Conservation (phyloP, 1,140 invertebrate genomes). For the Panulirus ornatus region DNA sequence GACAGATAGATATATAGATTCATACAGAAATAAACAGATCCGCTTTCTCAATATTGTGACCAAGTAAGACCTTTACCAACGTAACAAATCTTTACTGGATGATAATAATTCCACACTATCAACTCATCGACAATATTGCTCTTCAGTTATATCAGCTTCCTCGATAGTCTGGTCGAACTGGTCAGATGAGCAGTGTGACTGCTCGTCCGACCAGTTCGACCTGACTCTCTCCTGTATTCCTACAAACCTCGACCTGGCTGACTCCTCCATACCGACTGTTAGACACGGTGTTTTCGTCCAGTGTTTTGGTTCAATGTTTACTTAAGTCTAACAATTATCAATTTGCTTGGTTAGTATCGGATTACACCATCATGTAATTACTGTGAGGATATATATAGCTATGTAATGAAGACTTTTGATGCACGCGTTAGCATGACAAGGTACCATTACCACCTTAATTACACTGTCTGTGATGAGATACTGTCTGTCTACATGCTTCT, state of each 20-base stretch:
- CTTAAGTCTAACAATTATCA: constrained; percentile 1
- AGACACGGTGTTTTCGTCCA: background rate
- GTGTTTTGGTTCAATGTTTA: background rate
- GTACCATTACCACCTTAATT: background rate
- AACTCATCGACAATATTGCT: too few species aligned
- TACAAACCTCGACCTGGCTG: background rate
- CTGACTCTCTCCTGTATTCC: background rate
- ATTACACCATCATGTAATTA: background rate
- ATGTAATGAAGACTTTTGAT: background rate
- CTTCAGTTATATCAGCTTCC: too few species aligned
- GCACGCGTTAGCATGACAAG: background rate
- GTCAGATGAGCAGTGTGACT: too few species aligned
- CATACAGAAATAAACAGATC: too few species aligned
- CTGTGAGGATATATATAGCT: background rate
- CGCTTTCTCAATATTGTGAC: too few species aligned
- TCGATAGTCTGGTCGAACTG: too few species aligned
- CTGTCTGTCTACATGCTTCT: too few species aligned
- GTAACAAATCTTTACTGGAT: too few species aligned
- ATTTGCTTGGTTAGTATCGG: background rate
- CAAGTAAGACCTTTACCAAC: too few species aligned
- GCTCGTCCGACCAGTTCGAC: too few species aligned
- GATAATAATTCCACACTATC: too few species aligned
- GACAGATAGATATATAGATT: too few species aligned
- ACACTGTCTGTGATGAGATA: background rate
- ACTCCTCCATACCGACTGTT: background rate